A percentile compares a stretch with the other conserved stretches of the same genome.
Conservation (phyloP, 1,140 invertebrate species). For the Gonioctena quinquepunctata region DNA sequence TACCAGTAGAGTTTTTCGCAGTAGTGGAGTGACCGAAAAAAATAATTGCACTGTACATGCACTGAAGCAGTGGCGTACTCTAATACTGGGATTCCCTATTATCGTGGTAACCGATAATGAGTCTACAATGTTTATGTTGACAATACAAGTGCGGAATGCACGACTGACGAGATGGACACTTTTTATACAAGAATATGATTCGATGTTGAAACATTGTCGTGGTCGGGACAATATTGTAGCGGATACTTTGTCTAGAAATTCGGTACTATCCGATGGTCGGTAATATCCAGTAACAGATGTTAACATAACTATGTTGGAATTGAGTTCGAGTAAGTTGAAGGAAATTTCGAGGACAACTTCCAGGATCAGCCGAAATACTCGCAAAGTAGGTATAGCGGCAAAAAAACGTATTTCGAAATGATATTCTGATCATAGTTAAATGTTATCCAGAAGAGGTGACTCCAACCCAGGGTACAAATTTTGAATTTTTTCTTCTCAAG, state of each 20-base stretch:
- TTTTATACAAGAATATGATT: no score
- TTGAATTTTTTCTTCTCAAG: neutral
- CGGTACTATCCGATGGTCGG: neutral
- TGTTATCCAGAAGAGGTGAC: neutral
- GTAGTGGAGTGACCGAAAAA: no score
- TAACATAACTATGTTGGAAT: neutral
- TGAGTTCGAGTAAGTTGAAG: neutral
- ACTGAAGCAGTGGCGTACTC: no score
- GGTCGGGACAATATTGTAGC: constrained; percentile 11
- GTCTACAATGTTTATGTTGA: no score
- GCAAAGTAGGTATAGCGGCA: neutral
- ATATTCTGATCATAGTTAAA: neutral
- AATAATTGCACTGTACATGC: no score
- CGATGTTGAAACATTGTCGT: no score
- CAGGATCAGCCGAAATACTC: neutral
- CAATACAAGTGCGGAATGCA: no score
- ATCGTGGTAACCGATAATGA: no score
- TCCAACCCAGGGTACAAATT: neutral
- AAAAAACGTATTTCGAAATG: neutral
- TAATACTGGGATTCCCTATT: no score
- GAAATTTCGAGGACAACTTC: neutral
- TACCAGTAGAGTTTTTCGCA: no score
- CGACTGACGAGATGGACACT: no score
- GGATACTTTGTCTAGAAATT: constrained; percentile 7
- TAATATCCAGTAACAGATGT: neutral